phyloP scores from a whole-genome alignment of 2,113 vertebrate genomes.

The Rhinolophus sinicus region DNA sequence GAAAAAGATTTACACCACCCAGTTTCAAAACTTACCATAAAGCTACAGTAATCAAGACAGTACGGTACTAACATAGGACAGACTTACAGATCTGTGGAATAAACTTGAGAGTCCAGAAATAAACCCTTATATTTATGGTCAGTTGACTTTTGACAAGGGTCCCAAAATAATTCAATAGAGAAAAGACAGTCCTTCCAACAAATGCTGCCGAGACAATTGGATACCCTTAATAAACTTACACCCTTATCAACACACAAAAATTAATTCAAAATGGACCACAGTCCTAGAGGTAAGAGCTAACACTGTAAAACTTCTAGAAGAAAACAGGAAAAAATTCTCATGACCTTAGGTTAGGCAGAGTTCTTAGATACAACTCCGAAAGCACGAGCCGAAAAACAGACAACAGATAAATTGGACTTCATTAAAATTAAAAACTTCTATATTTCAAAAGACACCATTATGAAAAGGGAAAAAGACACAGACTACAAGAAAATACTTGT shows the following conservation, averaged over 20 bases:
- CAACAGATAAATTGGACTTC: background rate
- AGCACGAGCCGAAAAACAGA: background rate
- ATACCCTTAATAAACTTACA: background rate
- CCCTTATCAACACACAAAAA: background rate
- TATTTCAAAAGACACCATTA: background rate
- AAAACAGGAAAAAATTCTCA: background rate
- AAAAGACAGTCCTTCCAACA: background rate
- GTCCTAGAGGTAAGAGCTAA: background rate
- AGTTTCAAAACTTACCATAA: background rate
- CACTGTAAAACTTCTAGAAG: background rate
- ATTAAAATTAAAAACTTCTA: background rate
- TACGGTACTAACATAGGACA: background rate
- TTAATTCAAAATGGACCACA: background rate
- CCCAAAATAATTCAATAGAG: background rate
- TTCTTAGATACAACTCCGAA: background rate
- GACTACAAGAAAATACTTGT: background rate
- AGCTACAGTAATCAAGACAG: background rate
- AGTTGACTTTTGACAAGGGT: background rate
- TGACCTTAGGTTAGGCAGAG: background rate
- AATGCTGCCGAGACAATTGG: background rate
- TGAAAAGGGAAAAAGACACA: background rate
- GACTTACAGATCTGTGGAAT: background rate
- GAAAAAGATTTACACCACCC: background rate
- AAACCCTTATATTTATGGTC: background rate
- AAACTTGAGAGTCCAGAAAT: background rate